Evolutionary conservation across 1,140 invertebrate species (phyloP).

Genomic region (Drosophila aff.): DNA sequence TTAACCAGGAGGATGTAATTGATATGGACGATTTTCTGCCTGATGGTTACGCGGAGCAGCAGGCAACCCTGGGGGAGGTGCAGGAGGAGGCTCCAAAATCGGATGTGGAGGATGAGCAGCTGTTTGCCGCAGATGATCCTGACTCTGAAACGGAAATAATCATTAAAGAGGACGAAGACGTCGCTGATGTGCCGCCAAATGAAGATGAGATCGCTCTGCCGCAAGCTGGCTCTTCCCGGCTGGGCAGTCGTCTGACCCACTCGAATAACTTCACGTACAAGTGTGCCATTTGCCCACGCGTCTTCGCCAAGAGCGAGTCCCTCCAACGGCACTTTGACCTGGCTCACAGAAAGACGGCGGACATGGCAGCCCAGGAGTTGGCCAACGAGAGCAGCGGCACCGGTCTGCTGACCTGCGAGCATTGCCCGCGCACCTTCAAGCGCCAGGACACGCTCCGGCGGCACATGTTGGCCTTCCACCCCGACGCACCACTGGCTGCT

Average conservation of each 20-base stretch:
- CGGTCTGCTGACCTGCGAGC: conserved; percentile 74
- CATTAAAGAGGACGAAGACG: not conserved
- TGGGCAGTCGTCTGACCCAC: conserved; percentile 41
- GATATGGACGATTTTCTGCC: conserved; percentile 1
- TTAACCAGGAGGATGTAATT: conserved; percentile 4
- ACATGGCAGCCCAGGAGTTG: conserved; percentile 56
- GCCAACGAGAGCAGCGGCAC: conserved; percentile 85
- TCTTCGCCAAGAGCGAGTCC: conserved; percentile 66
- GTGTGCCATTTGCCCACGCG: conserved; percentile 57
- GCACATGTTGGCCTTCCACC: conserved; percentile 68
- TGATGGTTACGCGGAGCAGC: not conserved
- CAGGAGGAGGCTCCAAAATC: not conserved
- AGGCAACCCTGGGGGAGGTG: not conserved
- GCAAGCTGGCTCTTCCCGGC: conserved; percentile 31
- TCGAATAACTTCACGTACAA: conserved; percentile 49
- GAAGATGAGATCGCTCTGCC: conserved; percentile 1
- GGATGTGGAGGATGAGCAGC: not conserved
- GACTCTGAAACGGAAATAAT: not conserved
- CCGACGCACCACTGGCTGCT: conserved; percentile 22
- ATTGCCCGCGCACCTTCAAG: conserved; percentile 86
- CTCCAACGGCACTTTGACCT: conserved; percentile 45
- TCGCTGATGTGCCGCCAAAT: not conserved
- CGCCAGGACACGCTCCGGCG: conserved; percentile 84
- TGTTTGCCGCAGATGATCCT: not conserved
- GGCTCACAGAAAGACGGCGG: conserved; percentile 58